phyloP scores from a whole-genome alignment of 2,888 invertebrate species.

The Halocaridina rubra region DNA sequence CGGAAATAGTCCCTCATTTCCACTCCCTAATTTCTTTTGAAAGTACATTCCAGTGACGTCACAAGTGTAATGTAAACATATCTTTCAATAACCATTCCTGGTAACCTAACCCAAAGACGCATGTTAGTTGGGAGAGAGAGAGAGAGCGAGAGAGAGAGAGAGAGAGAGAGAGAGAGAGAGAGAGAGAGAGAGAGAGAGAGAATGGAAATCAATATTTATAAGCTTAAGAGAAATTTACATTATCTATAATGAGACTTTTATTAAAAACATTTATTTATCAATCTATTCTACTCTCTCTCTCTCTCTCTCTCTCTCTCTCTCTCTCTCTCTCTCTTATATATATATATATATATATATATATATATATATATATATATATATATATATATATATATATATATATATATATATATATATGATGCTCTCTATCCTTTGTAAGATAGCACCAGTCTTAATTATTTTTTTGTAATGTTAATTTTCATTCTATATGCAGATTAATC shows the following conservation, averaged over 20 bases:
- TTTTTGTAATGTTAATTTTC: no score
- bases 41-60: no score
- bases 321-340: not conserved
- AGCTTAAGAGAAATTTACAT: not conserved
- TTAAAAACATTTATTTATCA: not conserved
- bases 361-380: no score
- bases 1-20: no score
- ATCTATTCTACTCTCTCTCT: not conserved
- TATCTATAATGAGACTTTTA: not conserved
- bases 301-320: conserved; percentile 20
- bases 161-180: not conserved
- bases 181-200: not conserved
- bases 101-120: no score
- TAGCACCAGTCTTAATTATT: not conserved
- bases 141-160: not conserved
- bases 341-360: no score
- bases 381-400: not conserved
- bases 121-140: not conserved
- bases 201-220: not conserved
- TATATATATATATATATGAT: not conserved
- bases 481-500: no score
- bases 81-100: no score
- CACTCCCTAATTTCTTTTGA: no score
- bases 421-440: no score
- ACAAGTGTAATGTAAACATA: no score